Evolutionary conservation across 2,113 vertebrate species (phyloP), one percentile per base, ranked within the genome.

Genomic region (Hippocampus barbouri): DNA sequence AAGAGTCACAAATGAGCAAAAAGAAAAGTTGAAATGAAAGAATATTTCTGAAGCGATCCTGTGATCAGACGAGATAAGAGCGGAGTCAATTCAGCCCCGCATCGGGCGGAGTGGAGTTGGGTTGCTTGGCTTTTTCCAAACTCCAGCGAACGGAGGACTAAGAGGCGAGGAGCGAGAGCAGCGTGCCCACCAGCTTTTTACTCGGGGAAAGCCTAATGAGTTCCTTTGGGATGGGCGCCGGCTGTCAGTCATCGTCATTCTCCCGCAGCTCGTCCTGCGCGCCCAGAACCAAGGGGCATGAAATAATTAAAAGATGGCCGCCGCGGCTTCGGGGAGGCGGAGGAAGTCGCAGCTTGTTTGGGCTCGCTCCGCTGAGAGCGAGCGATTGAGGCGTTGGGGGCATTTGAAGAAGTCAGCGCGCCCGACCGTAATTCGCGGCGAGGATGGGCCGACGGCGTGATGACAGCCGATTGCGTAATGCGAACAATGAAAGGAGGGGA

Each of bases 171-270:
- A 47, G 43, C 41, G 65, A 66, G 83, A 90, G 86, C 88, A 86
- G 90, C 86, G 83, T 92, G 88, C 92, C 91, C 93, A 93, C 86
- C 84, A 92, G 93, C 91, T 93, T 92, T 61, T 93, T 91, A 91
- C 90, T 93, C 90, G 83, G 83, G 27, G 79, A 82, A 47, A 91
- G 89, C 88, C 91, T 93, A 93, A 93, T 93, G 93, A 93, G 93
- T 86, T 93, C 93, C 93, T 92, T 77, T 89, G 93, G 91, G 93
- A 93, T 81, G 82, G 82, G 75, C 73, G 84, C 86, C 61, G 81
- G 63, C 90, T 92, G 92, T 93, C 93, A 93, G 89, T 93, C 91
- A 92, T 73, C 70, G 75, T 83, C 83, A 74, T 80, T 89, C 85
- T 86, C 81, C 85, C 82, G 84, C 84, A 89, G 82, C 81, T 76